phyloP scores from a whole-genome alignment of 2,113 vertebrate genomes.

The Solea senegalensis region DNA sequence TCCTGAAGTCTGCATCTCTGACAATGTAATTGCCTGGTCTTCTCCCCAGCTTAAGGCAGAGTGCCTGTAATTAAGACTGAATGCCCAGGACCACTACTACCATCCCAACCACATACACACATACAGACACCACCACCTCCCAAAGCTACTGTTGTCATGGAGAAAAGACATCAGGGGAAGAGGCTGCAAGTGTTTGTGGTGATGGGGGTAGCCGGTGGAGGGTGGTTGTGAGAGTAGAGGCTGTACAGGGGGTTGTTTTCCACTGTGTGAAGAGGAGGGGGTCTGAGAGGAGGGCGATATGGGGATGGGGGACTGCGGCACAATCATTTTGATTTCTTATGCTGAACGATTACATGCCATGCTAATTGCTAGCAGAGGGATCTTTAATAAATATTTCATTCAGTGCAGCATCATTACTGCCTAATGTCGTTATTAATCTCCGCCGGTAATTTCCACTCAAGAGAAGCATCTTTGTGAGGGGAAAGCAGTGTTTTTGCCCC shows the following conservation, averaged over 20 bases:
- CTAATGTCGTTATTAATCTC: conserved; percentile 86
- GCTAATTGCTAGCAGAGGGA: conserved; percentile 88
- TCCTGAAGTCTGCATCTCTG: conserved; percentile 56
- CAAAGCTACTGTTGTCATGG: conserved; percentile 77
- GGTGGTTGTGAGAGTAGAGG: conserved; percentile 17
- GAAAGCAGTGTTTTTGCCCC: conserved; percentile 56
- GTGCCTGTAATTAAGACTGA: conserved; percentile 80
- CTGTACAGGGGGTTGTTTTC: conserved; percentile 54
- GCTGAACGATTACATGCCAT: conserved; percentile 83
- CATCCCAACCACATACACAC: conserved; percentile 31
- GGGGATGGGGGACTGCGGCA: conserved; percentile 71
- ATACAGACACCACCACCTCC: conserved; percentile 45
- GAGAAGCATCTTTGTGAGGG: conserved; percentile 73
- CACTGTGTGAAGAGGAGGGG: conserved; percentile 12
- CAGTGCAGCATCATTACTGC: conserved; percentile 83
- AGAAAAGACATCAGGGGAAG: conserved; percentile 57
- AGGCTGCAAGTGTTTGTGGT: conserved; percentile 57
- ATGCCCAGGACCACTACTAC: conserved; percentile 54
- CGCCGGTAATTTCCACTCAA: conserved; percentile 81
- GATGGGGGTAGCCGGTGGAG: conserved; percentile 30
- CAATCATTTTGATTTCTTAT: conserved; percentile 83
- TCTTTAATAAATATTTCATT: conserved; percentile 89
- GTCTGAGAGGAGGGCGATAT: conserved; percentile 46
- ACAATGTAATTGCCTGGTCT: conserved; percentile 60
- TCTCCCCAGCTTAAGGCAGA: conserved; percentile 56